Conservation (phyloP, 2,113 vertebrate species). For the Morone saxatilis region DNA sequence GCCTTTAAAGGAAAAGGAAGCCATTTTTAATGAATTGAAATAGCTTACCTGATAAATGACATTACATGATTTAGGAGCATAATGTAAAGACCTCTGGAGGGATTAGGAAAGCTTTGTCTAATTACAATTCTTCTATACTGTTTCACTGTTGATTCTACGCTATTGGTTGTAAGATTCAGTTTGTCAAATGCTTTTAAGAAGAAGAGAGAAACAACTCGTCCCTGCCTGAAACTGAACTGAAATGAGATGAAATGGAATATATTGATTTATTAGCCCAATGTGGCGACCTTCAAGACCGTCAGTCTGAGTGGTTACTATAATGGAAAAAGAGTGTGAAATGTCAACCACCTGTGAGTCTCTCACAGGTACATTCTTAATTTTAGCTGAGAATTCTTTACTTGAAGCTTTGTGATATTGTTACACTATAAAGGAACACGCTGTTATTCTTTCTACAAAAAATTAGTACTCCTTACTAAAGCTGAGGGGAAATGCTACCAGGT, state of each 20-base stretch:
- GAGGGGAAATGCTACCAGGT: neutral
- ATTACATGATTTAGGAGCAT: neutral
- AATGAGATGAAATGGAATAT: slow-evolving; percentile 1
- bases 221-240: neutral
- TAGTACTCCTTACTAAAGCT: no score
- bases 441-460: no score
- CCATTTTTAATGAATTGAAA: neutral
- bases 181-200: neutral
- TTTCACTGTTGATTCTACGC: neutral
- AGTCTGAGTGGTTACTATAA: slow-evolving; percentile 1
- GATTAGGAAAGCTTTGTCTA: neutral
- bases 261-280: neutral
- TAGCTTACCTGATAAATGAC: neutral
- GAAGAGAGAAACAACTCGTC: neutral
- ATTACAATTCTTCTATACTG: neutral
- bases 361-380: neutral
- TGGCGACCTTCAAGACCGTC: neutral
- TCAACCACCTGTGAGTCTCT: neutral
- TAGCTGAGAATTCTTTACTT: neutral
- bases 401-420: neutral
- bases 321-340: slow-evolving; percentile 12
- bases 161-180: neutral
- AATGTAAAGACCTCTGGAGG: neutral
- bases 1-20: neutral
- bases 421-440: neutral